phyloP scores from a whole-genome alignment of 2,797 vertebrate species.

The Platyrinchus mystaceus region DNA sequence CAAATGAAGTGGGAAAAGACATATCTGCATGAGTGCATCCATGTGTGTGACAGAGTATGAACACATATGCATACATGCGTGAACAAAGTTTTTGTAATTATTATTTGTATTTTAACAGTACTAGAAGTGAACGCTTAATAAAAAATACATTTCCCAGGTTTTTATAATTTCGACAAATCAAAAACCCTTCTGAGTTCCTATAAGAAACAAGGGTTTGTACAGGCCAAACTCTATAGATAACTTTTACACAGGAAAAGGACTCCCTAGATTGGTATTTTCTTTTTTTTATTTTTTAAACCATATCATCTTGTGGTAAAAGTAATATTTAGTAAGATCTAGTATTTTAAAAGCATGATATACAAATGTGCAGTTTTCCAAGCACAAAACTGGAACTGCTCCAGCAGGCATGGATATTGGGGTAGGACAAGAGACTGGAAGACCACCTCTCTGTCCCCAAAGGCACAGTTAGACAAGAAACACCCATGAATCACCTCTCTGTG shows the following conservation, averaged over 20 bases:
- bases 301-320: background rate
- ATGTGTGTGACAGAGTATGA: background rate
- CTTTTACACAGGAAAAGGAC: constrained; percentile 20
- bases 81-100: constrained; percentile 12
- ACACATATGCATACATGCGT: background rate
- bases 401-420: background rate
- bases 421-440: background rate
- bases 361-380: background rate
- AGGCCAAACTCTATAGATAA: background rate
- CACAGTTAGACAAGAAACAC: background rate
- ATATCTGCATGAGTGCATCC: background rate
- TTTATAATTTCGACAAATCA: background rate
- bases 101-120: background rate
- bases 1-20: constrained; percentile 9
- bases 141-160: background rate
- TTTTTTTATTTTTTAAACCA: background rate
- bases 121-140: background rate
- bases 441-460: background rate
- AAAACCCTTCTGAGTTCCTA: background rate
- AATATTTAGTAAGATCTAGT: background rate
- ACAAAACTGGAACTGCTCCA: background rate
- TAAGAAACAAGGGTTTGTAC: background rate
- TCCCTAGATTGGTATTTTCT: background rate
- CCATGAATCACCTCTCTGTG: background rate
- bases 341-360: constrained; percentile 7